A percentile compares a stretch with the other conserved stretches of the same genome.
These are phyloP conservation scores for Colletes gigas DNA, from an alignment of 1,140 invertebrate species.

Conservation along the genomic window DNA sequence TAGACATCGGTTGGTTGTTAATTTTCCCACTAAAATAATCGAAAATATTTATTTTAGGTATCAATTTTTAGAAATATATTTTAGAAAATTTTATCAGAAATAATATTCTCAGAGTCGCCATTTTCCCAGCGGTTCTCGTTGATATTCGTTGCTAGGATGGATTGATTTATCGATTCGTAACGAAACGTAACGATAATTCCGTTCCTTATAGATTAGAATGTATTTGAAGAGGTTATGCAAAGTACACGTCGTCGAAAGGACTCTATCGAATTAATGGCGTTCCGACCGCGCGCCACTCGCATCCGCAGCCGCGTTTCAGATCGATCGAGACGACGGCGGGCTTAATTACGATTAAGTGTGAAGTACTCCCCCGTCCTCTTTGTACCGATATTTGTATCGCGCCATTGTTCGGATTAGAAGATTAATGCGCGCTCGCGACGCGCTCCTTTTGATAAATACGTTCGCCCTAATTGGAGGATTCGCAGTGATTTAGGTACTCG, in stretches of 20 bases:
- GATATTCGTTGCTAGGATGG: too few relatives aligned
- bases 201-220: too few relatives aligned
- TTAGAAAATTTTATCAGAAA: too few relatives aligned
- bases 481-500: slow-evolving; percentile 42
- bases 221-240: background rate
- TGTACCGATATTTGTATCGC: slow-evolving; percentile 36
- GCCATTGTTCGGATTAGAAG: slow-evolving; percentile 44
- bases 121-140: too few relatives aligned
- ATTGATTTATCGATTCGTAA: too few relatives aligned
- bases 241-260: background rate
- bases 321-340: slow-evolving; percentile 13
- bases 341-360: slow-evolving; percentile 43
- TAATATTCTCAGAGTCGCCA: too few relatives aligned
- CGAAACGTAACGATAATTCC: too few relatives aligned
- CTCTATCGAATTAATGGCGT: background rate
- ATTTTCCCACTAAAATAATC: too few relatives aligned
- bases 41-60: too few relatives aligned
- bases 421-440: slow-evolving; percentile 22
- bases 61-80: too few relatives aligned
- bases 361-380: slow-evolving; percentile 18
- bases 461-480: slow-evolving; percentile 41
- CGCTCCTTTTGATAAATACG: slow-evolving; percentile 40
- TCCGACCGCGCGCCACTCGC: background rate
- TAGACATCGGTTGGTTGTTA: too few relatives aligned
- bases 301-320: background rate